Percentiles rank a stretch among this genome's conserved stretches.
Conservation (phyloP, 2,113 vertebrate genomes). For the Protobothrops flavoviridis region DNA sequence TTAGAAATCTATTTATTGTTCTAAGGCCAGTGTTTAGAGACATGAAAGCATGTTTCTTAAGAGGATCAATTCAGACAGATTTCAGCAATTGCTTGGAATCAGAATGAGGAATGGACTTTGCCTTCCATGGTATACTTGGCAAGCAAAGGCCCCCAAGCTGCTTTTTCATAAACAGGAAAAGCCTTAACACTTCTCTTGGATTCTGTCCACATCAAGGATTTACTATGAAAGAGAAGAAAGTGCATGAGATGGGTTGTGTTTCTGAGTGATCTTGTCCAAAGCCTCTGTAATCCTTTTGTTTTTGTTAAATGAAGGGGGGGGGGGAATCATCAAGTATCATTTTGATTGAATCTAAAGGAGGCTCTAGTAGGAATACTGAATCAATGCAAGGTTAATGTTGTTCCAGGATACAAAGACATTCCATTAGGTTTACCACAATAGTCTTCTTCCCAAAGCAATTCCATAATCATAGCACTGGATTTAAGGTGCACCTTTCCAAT, state of each 20-base stretch:
- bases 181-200: slow-evolving; percentile 22
- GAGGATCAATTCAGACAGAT: slow-evolving; percentile 61
- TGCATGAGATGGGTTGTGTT: slow-evolving; percentile 66
- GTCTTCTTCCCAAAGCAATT: neutral
- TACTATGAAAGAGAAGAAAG: slow-evolving; percentile 75
- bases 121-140: slow-evolving; percentile 44
- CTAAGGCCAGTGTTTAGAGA: slow-evolving; percentile 58
- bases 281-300: slow-evolving; percentile 75
- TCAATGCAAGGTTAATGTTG: slow-evolving; percentile 46
- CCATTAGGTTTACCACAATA: slow-evolving; percentile 24
- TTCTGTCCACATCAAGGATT: slow-evolving; percentile 59
- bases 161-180: slow-evolving; percentile 49
- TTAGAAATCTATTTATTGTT: slow-evolving; percentile 52
- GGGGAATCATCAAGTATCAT: slow-evolving; percentile 16
- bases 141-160: slow-evolving; percentile 52
- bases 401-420: slow-evolving; percentile 20
- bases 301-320: slow-evolving; percentile 62
- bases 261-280: slow-evolving; percentile 72
- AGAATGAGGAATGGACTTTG: slow-evolving; percentile 44
- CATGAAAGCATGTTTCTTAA: slow-evolving; percentile 55
- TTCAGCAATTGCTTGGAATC: slow-evolving; percentile 47
- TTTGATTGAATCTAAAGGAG: slow-evolving; percentile 12
- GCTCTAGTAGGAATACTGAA: slow-evolving; percentile 36
- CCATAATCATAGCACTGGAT: neutral
- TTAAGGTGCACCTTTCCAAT: neutral